Evolutionary conservation across 2,113 vertebrate genomes (phyloP).

Genomic region (Alligator sinensis): DNA sequence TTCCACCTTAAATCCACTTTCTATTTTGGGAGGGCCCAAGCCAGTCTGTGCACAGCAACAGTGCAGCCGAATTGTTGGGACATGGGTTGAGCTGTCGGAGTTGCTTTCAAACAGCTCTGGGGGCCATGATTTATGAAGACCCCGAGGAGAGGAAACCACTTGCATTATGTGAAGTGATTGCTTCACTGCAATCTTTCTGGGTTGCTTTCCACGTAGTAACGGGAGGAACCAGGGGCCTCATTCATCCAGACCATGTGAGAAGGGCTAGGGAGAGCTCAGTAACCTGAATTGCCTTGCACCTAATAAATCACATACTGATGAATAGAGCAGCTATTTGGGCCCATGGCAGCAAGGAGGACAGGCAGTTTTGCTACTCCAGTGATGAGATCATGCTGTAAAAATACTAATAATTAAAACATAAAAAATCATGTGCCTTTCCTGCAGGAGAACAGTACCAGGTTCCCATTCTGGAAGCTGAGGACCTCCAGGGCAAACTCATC

Average conservation of each 20-base stretch:
- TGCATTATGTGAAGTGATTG: neutral
- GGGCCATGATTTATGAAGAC: neutral
- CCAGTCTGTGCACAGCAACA: rapidly evolving
- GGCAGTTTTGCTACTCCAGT: neutral
- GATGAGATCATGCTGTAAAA: neutral
- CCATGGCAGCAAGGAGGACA: neutral
- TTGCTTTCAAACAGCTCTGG: neutral
- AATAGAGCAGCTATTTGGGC: slow-evolving; percentile 42
- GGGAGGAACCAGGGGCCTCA: slow-evolving; percentile 12
- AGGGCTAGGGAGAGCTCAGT: neutral
- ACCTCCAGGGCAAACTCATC: rapidly evolving
- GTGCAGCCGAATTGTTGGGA: neutral
- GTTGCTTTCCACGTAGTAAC: slow-evolving; percentile 21
- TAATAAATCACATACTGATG: slow-evolving; percentile 60
- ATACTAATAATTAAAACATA: neutral
- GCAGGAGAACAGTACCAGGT: neutral
- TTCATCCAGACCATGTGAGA: slow-evolving; percentile 26
- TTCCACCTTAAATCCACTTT: slow-evolving; percentile 31
- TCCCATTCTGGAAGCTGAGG: neutral
- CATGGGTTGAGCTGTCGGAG: rapidly evolving
- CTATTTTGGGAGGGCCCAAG: slow-evolving; percentile 67
- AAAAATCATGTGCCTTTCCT: neutral
- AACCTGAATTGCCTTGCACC: slow-evolving; percentile 23
- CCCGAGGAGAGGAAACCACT: neutral
- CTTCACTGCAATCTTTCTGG: neutral